Percentiles rank a stretch among this genome's conserved stretches.
phyloP scores from a whole-genome alignment of 2,888 invertebrate genomes.

The Apomyelois bistriatella region DNA sequence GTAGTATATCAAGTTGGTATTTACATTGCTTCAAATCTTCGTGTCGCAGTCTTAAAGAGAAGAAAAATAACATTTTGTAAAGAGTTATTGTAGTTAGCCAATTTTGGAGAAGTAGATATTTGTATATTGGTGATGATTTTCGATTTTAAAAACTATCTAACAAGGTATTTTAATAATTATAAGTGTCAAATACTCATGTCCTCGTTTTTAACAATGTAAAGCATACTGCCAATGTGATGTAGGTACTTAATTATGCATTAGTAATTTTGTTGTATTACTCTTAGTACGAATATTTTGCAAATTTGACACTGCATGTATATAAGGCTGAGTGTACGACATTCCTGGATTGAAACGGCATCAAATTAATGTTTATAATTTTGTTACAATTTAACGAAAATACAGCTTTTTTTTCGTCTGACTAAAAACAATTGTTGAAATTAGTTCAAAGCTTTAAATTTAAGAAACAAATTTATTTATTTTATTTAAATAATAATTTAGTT shows the following conservation, averaged over 20 bases:
- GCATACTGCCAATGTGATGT: slow-evolving; percentile 36
- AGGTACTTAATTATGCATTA: slow-evolving; percentile 58
- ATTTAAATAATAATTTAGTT: background rate
- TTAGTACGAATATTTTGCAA: slow-evolving; percentile 28
- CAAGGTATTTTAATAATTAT: slow-evolving; percentile 22
- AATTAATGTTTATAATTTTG: too few species aligned
- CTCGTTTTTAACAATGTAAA: slow-evolving; percentile 20
- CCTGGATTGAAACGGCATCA: background rate
- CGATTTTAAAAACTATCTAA: slow-evolving; percentile 22
- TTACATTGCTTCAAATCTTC: background rate
- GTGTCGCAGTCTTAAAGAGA: background rate
- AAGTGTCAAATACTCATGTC: slow-evolving; percentile 39
- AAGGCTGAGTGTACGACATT: slow-evolving; percentile 53
- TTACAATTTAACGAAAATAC: too few species aligned
- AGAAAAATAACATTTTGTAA: slow-evolving; percentile 24
- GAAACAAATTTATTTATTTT: background rate
- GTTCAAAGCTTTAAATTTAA: slow-evolving; percentile 17
- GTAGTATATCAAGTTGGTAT: too few species aligned
- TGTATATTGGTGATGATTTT: slow-evolving; percentile 37
- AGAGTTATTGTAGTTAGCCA: slow-evolving; percentile 59
- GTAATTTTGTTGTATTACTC: slow-evolving; percentile 34
- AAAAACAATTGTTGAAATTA: background rate
- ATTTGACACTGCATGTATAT: slow-evolving; percentile 57
- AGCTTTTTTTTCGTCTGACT: too few species aligned
- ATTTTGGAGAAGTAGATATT: slow-evolving; percentile 51